A percentile compares a stretch with the other conserved stretches of the same genome.
phyloP scores from a whole-genome alignment of 2,113 vertebrate genomes.

The mouse (Mus musculus) region GRCm39 chrX:89157501-89158000 shows the following conservation, averaged over 20 bases:
- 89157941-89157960: not conserved
- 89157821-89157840: not conserved
- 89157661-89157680: not conserved
- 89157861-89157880: not conserved
- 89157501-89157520: not conserved
- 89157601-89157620: not conserved
- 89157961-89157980: not conserved
- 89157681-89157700: conserved; percentile 1
- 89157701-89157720: not conserved
- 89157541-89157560: not conserved
- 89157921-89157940: not conserved
- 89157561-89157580: not conserved
- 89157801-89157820: not conserved
- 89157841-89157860: not conserved
- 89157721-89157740: not conserved
- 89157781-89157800: not conserved
- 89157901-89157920: not conserved
- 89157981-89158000: not conserved
- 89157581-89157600: not conserved
- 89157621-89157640: not conserved
- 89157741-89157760: not conserved
- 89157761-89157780: not conserved
- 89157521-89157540: not conserved
- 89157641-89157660: not conserved
- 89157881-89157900: not conserved